Percentiles rank a stretch among this genome's conserved stretches.
These are phyloP conservation scores for Semibalanus balanoides DNA, from an alignment of 1,140 invertebrate species.

Conservation along the genomic window DNA sequence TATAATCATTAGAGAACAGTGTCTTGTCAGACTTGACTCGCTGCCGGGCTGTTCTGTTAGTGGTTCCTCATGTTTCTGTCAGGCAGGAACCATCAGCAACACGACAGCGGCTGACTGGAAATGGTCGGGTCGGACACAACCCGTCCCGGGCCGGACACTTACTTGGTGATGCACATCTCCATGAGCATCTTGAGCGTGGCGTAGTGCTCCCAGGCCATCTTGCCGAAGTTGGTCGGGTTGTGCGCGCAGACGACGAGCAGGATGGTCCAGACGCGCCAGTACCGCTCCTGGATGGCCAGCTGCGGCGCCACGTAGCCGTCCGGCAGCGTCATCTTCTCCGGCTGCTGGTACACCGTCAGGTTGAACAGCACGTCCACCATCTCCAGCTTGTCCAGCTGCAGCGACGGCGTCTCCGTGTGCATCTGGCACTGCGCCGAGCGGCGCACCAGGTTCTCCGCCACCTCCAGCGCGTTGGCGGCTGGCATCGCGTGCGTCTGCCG, in stretches of 20 bases:
- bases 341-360: conserved; percentile 77
- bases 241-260: conserved; percentile 77
- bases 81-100: no score
- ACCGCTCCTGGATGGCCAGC: conserved; percentile 74
- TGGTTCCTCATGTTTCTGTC: no score
- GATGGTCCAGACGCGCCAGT: conserved; percentile 91
- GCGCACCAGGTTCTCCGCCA: neutral
- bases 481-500: neutral
- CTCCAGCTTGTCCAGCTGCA: conserved; percentile 62
- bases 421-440: neutral
- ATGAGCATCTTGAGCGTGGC: conserved; percentile 82
- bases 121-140: no score
- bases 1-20: no score
- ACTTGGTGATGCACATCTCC: conserved; percentile 95
- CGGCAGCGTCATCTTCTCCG: conserved; percentile 79
- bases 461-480: conserved; percentile 1
- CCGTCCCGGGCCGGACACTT: conserved; percentile 12
- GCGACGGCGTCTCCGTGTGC: conserved; percentile 23
- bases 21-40: no score
- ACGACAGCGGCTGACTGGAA: no score
- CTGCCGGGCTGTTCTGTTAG: no score
- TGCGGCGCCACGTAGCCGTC: conserved; percentile 68
- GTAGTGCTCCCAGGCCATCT: conserved; percentile 72
- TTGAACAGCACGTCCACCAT: conserved; percentile 81
- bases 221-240: conserved; percentile 76